Evolutionary conservation across 1,140 invertebrate genomes (phyloP), one percentile per base, ranked within the genome.

Genomic region (Harlomillsia oculata): DNA sequence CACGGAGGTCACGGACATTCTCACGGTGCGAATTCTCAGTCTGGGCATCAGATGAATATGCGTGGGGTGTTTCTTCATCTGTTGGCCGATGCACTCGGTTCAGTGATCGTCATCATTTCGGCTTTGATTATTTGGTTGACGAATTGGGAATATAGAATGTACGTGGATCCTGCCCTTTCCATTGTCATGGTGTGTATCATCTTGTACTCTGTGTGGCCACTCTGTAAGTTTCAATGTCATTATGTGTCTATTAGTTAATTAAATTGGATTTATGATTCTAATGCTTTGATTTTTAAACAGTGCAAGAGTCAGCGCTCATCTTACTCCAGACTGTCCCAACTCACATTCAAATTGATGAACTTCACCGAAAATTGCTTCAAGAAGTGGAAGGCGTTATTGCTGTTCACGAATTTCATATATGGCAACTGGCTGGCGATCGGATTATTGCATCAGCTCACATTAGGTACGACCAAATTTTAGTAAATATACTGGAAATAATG

Each of bases 1-100:
- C 48, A 34, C 8, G 32, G 32, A 34, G 40, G 40, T 41, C 8
- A 41, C 20, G 43, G 20, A 11, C 43, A 45, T 28, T 23, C 20
- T 28, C 43, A 45, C 26, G 43, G 43, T 9, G 8, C 8, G 8
- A 28, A 39, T 21, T 25, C 39, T 5, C 32, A 53, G 5, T 8
- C 34, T 48, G 63, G 65, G 56, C 21, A 79, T 82, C 85, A 95
- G 68, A 85, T 99, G 83, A 99, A 99, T 69, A 97, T 97, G 88
- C 78, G 86, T 44, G 94, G 92, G 16, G 96, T 97, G 1, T 99
- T 98, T 70, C 77, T 99, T 39, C 97, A 99, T 73, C 86, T 99
- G 5, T 70, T 99, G 5, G 95, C 93, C 23, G 96, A 99, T 76
- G 95, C 95, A 21, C 41, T 66, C 5, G 81, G 82, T 43, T 99